Evolutionary conservation across 2,113 vertebrate genomes (phyloP), one percentile per base, ranked within the genome.

Genomic region (Rhinolophus sinicus): DNA sequence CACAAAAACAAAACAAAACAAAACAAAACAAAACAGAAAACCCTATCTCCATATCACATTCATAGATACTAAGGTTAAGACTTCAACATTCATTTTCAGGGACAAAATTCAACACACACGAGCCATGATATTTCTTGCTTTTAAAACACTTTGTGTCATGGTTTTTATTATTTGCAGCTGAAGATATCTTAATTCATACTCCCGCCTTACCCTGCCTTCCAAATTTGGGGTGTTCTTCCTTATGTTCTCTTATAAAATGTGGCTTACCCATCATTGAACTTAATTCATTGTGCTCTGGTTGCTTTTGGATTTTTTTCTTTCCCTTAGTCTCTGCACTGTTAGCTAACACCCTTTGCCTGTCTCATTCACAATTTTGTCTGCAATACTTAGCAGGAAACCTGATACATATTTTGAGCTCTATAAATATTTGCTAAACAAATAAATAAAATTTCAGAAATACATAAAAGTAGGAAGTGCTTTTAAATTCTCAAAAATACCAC

Each of bases 361-460:
- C 69, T 38, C 18, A 38, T 22, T 76, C 60, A 54, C 35, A 75
- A 65, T 81, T 94, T 35, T 58, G 1, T 76, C 18, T 67, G 35
- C 3, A 72, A 35, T 21, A n/a, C 6, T 70, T 82, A 92, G 60
- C 50, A 69, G 76, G 38, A 54, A 81, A 81, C 1, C 21, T 62
- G 26, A 38, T 30, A 40, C 62, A 54, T 54, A 82, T 88, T 82
- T 81, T 72, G 56, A n/a, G 11, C n/a, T 75, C 30, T 72, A 91
- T 82, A 93, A 77, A 47, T 93, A 95, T 75, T 88, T 90, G 35
- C 85, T 40, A 26, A 94, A 58, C 82, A 33, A 95, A 89, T 72
- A 95, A 92, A 94, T 30, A 65, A 56, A 95, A 95, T 77, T 67
- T 82, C 40, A 91, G 18, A 93, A 94, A 81, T 44, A 44, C 67